Evolutionary conservation across 2,797 vertebrate species (phyloP).

Genomic region (Antennarius maculatus): DNA sequence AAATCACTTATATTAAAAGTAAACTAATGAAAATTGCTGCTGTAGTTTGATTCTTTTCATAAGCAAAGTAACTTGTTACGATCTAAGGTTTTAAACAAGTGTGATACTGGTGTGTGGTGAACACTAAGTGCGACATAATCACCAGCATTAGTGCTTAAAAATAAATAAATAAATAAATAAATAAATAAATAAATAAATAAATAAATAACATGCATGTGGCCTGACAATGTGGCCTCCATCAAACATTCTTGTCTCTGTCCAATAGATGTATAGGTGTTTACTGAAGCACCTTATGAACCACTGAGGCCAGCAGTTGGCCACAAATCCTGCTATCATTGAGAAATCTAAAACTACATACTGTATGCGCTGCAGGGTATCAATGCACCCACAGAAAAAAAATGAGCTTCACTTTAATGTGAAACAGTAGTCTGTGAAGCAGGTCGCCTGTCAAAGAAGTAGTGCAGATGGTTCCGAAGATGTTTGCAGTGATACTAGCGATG

Average conservation of each 20-base stretch:
- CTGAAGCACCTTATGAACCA: not conserved
- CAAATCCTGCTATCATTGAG: constrained; percentile 14
- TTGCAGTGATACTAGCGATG: not conserved
- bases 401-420: not conserved
- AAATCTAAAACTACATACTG: not conserved
- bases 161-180: not conserved
- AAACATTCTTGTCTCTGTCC: constrained; percentile 2
- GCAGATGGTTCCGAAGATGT: not conserved
- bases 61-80: too few relatives aligned
- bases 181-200: too few relatives aligned
- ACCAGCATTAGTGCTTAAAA: constrained; percentile 7
- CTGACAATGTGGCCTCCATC: not conserved
- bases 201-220: constrained; percentile 8
- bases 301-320: constrained; percentile 6
- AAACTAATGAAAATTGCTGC: too few relatives aligned
- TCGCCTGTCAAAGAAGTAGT: not conserved
- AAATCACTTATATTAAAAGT: too few relatives aligned
- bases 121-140: constrained; percentile 41
- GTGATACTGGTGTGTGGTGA: not conserved
- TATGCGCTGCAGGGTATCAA: constrained; percentile 5
- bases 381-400: constrained; percentile 1
- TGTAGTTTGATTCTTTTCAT: too few relatives aligned
- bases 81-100: too few relatives aligned
- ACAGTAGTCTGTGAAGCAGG: not conserved
- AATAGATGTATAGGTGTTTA: constrained; percentile 10